These are phyloP conservation scores for Drosophila melanica DNA, from an alignment of 1,140 invertebrate species.

Conservation along the genomic window DNA sequence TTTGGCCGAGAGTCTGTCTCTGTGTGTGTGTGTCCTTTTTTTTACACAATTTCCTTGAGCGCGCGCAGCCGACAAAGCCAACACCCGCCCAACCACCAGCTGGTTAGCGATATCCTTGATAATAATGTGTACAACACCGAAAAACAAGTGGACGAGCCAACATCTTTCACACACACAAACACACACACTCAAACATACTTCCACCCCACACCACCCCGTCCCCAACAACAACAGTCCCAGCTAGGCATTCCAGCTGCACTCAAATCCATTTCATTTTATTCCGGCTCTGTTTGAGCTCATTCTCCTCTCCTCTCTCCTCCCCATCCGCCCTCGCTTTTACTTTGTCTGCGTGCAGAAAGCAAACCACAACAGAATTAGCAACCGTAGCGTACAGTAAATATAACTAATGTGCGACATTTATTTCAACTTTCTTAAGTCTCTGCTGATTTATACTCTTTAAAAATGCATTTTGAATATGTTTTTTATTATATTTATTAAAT, in stretches of 20 bases:
- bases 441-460: too few relatives aligned
- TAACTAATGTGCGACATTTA: neutral
- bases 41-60: slow-evolving; percentile 72
- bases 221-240: neutral
- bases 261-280: slow-evolving; percentile 59
- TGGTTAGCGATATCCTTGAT: slow-evolving; percentile 73
- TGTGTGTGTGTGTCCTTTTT: slow-evolving; percentile 34
- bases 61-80: slow-evolving; percentile 46
- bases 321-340: neutral
- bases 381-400: slow-evolving; percentile 4
- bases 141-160: slow-evolving; percentile 50
- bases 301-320: neutral
- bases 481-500: too few relatives aligned
- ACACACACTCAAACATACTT: neutral
- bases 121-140: slow-evolving; percentile 64
- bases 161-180: neutral
- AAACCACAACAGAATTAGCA: slow-evolving; percentile 37
- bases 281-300: slow-evolving; percentile 32
- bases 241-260: slow-evolving; percentile 30
- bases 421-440: too few relatives aligned
- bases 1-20: slow-evolving; percentile 10
- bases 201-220: neutral
- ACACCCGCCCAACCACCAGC: slow-evolving; percentile 33
- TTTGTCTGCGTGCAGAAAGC: slow-evolving; percentile 13
- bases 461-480: too few relatives aligned